Evolutionary conservation across 2,113 vertebrate species (phyloP), one percentile per base, ranked within the genome.

Genomic region (Paradisaea rubra): DNA sequence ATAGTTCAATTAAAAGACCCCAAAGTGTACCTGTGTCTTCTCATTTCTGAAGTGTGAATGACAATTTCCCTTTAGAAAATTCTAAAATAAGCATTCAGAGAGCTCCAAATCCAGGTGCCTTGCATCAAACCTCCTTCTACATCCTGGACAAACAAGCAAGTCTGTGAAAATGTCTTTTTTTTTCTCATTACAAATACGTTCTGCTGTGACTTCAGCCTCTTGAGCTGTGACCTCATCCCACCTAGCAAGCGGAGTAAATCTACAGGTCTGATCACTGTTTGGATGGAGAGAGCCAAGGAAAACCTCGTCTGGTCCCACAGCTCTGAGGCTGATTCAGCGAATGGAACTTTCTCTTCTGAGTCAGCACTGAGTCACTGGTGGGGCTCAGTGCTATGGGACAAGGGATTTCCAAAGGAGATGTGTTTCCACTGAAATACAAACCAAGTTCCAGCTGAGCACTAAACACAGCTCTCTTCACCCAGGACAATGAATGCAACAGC

Each of bases 291-390:
- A 64, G 66, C 54, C 91, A 94, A 89, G 71, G 74, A 72, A 83
- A 95, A 68, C 60, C 33, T 35, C 0, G 0, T 54, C 47, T 70
- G 19, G 27, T 56, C 45, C 84, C 88, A n/a, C 54, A 85, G 81
- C 84, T 80, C 41, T 33, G 59, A 3, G 59, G 39, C 66, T 88
- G 78, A 94, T 23, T 45, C 81, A 77, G 42, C 3, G 20, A 82
- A 25, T 31, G 66, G 42, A 69, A 70, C 74, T 56, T 30, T 76
- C 50, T 66, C 69, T 56, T 91, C 65, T 91, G 84, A 95, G 30
- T 93, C 89, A 96, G 81, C 71, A 56, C 59, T 11, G 10, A 95
- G 52, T 93, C 94, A 95, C 54, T 89, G 81, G 25, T 69, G 66
- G 70, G 63, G 45, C 65, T 80, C 47, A 37, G 81, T 4, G 7